phyloP scores from a whole-genome alignment of 2,113 vertebrate species.

The Bos taurus region ARS-UCD2.0 NC_037330.1:81882501-81883000 shows the following conservation, averaged over 20 bases:
- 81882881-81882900: neutral
- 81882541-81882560: no score
- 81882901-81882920: neutral
- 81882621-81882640: neutral
- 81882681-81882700: neutral
- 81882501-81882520: no score
- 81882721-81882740: neutral
- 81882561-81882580: no score
- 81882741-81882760: neutral
- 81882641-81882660: neutral
- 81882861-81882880: neutral
- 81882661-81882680: neutral
- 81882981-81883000: neutral
- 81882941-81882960: neutral
- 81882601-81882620: no score
- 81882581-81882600: no score
- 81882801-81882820: neutral
- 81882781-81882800: no score
- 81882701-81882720: fast-evolving
- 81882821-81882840: neutral
- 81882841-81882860: neutral
- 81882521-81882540: no score
- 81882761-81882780: neutral
- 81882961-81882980: neutral
- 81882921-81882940: neutral